Evolutionary conservation across 2,797 vertebrate genomes (phyloP).

Genomic region (Enteromius trimaculatus): DNA sequence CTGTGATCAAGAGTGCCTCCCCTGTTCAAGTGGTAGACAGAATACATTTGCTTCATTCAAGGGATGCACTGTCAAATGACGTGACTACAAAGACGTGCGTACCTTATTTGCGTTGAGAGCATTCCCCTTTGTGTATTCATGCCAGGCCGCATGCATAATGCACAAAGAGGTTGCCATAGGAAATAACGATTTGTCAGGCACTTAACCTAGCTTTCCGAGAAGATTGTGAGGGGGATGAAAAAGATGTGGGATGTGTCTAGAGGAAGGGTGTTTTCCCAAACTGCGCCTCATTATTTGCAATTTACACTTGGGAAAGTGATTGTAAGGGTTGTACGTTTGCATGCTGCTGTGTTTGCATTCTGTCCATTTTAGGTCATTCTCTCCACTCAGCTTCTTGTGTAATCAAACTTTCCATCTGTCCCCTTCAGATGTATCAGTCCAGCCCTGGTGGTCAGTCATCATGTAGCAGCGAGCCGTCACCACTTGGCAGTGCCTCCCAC

Average conservation of each 20-base stretch:
- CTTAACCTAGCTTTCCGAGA: conserved; percentile 51
- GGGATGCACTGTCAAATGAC: conserved; percentile 44
- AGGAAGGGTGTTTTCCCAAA: conserved; percentile 23
- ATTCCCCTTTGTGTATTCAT: conserved; percentile 52
- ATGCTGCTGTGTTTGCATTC: not conserved
- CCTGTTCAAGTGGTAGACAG: conserved; percentile 52
- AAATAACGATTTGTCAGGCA: conserved; percentile 56
- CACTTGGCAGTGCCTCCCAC: conserved; percentile 90
- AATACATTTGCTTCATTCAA: conserved; percentile 63
- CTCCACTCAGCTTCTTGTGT: not conserved
- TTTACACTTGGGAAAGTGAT: conserved; percentile 64
- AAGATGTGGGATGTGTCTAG: conserved; percentile 1
- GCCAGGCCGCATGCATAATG: conserved; percentile 50
- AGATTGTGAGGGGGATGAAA: conserved; percentile 1
- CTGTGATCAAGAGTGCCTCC: conserved; percentile 70
- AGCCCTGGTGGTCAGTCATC: conserved; percentile 93
- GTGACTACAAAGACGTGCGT: conserved; percentile 24
- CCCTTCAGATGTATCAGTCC: conserved; percentile 90
- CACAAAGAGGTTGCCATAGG: conserved; percentile 49
- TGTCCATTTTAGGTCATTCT: conserved; percentile 8
- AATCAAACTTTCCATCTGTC: not conserved
- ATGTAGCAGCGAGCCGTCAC: conserved; percentile 91
- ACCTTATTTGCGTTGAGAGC: conserved; percentile 50
- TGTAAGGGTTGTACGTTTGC: conserved; percentile 7
- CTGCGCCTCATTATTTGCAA: conserved; percentile 54